These are phyloP conservation scores for Cinara cedri DNA, from an alignment of 2,888 invertebrate genomes.

Conservation along the genomic window DNA sequence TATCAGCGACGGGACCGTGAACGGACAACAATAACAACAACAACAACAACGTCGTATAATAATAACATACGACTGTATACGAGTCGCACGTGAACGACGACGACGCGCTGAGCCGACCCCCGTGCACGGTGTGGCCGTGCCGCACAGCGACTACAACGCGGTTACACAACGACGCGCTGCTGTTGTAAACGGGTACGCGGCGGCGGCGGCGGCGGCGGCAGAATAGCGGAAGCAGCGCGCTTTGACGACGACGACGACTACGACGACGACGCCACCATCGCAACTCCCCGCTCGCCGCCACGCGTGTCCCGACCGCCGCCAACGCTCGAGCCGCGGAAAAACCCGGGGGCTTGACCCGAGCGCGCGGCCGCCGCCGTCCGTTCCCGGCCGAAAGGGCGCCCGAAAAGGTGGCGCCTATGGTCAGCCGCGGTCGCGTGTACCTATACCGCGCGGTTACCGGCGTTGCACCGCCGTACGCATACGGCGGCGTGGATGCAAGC, in stretches of 20 bases:
- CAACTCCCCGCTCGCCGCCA: not conserved
- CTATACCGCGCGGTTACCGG: not conserved
- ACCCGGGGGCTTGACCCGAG: constrained; percentile 53
- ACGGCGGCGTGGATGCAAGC: not conserved
- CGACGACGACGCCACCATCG: constrained; percentile 6
- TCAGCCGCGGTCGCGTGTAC: not conserved
- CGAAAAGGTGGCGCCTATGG: constrained; percentile 4
- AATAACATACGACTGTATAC: not conserved
- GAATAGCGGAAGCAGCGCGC: not conserved
- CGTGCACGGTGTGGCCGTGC: constrained; percentile 51
- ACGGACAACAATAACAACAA: not conserved
- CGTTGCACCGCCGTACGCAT: not conserved
- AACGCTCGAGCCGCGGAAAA: constrained; percentile 58
- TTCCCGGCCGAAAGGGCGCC: constrained; percentile 47
- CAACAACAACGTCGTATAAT: not conserved
- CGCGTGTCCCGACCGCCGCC: constrained; percentile 7
- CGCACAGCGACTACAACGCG: constrained; percentile 52
- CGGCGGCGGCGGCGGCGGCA: constrained; percentile 16
- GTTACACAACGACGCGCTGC: constrained; percentile 23
- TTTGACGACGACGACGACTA: constrained; percentile 10
- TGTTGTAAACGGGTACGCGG: not conserved
- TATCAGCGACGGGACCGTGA: not conserved
- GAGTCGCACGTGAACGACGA: not conserved
- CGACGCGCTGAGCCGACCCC: not conserved
- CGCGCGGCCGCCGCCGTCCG: constrained; percentile 27